These are phyloP conservation scores for Odobenus rosmarus DNA, from an alignment of 2,113 vertebrate genomes.

Conservation along the genomic window DNA sequence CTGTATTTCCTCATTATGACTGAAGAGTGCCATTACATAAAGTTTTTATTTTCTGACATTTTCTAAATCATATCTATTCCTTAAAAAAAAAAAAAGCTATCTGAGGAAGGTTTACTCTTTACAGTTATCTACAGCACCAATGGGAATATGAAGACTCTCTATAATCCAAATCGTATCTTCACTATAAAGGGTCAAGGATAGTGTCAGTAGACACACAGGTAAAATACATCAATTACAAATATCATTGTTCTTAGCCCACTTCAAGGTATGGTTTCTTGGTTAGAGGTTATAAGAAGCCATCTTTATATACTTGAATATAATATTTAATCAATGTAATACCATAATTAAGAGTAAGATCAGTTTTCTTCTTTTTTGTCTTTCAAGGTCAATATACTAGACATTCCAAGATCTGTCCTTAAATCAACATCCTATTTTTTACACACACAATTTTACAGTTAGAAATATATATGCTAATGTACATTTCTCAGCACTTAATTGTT, in stretches of 20 bases:
- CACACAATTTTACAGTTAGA: conserved; percentile 4
- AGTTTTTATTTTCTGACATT: not conserved
- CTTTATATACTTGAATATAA: not conserved
- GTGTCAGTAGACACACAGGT: not conserved
- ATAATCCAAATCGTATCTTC: not conserved
- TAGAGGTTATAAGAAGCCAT: conserved; percentile 35
- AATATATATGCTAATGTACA: conserved; percentile 51
- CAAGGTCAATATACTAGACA: conserved; percentile 52
- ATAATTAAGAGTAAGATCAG: not conserved
- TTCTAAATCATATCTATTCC: conserved; percentile 50
- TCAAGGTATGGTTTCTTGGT: conserved; percentile 21
- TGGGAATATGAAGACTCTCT: conserved; percentile 12
- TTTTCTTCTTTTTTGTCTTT: conserved; percentile 34
- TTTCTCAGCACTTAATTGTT: conserved; percentile 62
- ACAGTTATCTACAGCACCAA: conserved; percentile 10
- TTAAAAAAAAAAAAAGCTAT: not conserved
- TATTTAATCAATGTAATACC: conserved; percentile 55
- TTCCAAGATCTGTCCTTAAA: conserved; percentile 54
- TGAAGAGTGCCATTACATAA: not conserved
- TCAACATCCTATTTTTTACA: conserved; percentile 62
- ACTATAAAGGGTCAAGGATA: not conserved
- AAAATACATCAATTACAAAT: not conserved
- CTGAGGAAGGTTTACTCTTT: not conserved
- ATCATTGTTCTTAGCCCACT: not conserved
- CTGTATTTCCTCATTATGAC: not conserved